A percentile compares a stretch with the other conserved stretches of the same genome.
phyloP scores from a whole-genome alignment of 2,797 vertebrate genomes.

The Scolopax rusticola region DNA sequence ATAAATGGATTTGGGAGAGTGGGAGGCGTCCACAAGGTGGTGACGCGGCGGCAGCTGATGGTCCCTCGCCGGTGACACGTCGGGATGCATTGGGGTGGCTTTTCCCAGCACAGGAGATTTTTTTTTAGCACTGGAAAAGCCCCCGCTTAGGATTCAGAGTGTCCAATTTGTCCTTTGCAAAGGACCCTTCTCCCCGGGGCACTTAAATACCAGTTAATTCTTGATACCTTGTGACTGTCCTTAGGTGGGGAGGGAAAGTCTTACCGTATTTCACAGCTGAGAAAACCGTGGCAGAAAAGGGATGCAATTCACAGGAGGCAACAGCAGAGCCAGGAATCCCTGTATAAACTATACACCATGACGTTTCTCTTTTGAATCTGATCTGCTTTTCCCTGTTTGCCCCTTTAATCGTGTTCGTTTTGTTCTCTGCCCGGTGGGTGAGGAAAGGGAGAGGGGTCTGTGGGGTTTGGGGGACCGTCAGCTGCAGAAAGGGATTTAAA shows the following conservation, averaged over 20 bases:
- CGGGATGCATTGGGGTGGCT: background rate
- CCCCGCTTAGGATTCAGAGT: background rate
- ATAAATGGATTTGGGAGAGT: background rate
- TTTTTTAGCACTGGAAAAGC: background rate
- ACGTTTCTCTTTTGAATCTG: background rate
- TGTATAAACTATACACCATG: background rate
- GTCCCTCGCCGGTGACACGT: background rate
- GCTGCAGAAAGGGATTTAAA: background rate
- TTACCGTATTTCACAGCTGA: accelerated
- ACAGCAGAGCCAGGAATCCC: background rate
- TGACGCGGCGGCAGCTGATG: background rate
- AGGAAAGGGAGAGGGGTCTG: too few species aligned
- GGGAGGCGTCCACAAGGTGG: background rate
- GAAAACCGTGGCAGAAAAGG: background rate
- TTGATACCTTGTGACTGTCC: background rate
- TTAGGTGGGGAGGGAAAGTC: background rate
- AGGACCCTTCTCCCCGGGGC: background rate
- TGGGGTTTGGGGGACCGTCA: background rate
- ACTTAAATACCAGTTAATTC: background rate
- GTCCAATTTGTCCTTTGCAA: background rate
- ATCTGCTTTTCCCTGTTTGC: background rate
- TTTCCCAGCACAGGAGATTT: background rate
- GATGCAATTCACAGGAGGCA: background rate
- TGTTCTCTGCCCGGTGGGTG: background rate
- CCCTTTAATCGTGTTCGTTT: accelerated